Base-by-base conservation (phyloP, 30 jellyfish, hydroid and myxozoan species). In the Rhopilema esculentum region DNA sequence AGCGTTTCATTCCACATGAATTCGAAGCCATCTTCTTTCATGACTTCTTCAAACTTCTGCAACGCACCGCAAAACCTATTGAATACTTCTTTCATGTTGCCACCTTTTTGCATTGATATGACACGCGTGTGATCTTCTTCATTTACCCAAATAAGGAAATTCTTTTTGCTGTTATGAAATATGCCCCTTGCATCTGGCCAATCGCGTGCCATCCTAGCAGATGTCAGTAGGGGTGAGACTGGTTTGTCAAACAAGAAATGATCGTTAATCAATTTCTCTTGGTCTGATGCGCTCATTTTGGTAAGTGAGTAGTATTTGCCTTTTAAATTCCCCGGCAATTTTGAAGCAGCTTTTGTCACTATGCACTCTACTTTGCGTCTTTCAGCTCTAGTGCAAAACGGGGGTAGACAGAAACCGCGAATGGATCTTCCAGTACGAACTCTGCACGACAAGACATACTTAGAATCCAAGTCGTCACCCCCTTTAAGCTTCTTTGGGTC, bases 171-270 rank as follows among this genome's bases (percentile, higher is more conserved):
- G 82, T 91, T 91, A 69, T 91, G 96, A 89, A 85, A 91, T 51
- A 91, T 91, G 12, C 97, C 97, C 24, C 97, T 83, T 67, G 97
- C 96, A 31, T 91, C 97, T 12, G 94, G 92, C 97, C 97, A 91
- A 48, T 91, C 97, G 19, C 97, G 91, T 17, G 97, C 97, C 96
- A 91, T 91, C 19, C 80, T 92, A 21, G 97, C 90, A 1, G 88
- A 91, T 31, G 96, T 84, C 66, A 91, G 87, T 83, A 91, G 48
- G 6, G 97, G 97, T 18, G 97, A 91, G 80, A 91, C 97, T 9
- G 97, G 97, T 66, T 91, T 85, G 74, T 91, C 97, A 66, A 91
- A 91, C 90, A 91, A 65, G 93, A 91, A 84, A 52, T 91, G 97
- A 79, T 91, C 97, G 48, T 84, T 66, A 61, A 90, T 83, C 4